Conservation (phyloP, 2,113 vertebrate species). For the Cryptomyrus ogoouensis region DNA sequence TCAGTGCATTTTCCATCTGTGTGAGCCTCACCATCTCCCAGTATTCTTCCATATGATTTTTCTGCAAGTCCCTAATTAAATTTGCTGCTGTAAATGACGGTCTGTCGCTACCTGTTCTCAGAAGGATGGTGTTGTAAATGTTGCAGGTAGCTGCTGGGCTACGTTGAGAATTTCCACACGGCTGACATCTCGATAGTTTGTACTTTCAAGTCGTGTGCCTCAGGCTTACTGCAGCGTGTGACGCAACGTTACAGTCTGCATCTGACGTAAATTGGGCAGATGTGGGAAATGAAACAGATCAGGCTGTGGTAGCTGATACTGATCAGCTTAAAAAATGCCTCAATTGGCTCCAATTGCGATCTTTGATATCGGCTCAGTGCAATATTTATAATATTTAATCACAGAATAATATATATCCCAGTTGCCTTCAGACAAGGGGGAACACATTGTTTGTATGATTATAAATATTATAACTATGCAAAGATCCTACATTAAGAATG, state of each 20-base stretch:
- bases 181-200: background rate
- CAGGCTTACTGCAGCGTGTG: background rate
- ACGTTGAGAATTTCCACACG: background rate
- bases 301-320: background rate
- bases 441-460: background rate
- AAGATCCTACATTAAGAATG: background rate
- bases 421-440: background rate
- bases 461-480: background rate
- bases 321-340: background rate
- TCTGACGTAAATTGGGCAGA: background rate
- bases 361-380: background rate
- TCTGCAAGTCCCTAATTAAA: background rate
- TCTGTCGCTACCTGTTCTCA: background rate
- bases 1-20: background rate
- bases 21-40: background rate
- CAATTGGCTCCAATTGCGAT: background rate
- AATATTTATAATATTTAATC: background rate
- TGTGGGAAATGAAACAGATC: background rate
- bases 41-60: background rate
- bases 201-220: background rate
- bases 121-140: background rate
- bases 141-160: background rate
- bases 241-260: background rate
- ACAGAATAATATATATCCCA: background rate
- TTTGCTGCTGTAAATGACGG: background rate